A percentile compares a stretch with the other conserved stretches of the same genome.
These are phyloP conservation scores for Sinosuthora webbiana DNA, from an alignment of 2,113 vertebrate species.

Conservation along the genomic window DNA sequence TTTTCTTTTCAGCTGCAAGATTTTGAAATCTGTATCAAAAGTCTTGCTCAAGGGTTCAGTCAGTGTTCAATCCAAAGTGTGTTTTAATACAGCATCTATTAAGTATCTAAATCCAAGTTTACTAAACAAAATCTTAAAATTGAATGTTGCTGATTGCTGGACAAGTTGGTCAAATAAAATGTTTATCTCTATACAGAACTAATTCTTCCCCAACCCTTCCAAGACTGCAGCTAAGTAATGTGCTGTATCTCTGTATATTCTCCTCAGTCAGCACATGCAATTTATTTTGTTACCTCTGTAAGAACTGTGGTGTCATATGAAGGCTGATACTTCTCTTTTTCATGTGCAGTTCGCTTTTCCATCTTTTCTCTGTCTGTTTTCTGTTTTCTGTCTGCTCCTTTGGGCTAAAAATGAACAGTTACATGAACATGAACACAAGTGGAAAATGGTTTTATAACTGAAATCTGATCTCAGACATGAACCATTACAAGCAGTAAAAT, in stretches of 20 bases:
- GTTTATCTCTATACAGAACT: neutral
- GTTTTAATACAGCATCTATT: neutral
- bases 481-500: neutral
- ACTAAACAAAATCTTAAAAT: neutral
- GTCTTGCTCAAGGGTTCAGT: neutral
- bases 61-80: neutral
- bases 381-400: conserved; percentile 85
- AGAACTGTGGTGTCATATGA: conserved; percentile 84
- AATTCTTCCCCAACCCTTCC: neutral
- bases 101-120: neutral
- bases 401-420: conserved; percentile 75
- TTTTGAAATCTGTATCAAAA: conserved; percentile 3
- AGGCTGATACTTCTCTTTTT: conserved; percentile 84
- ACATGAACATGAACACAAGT: neutral
- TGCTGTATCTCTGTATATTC: neutral
- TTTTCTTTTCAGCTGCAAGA: neutral
- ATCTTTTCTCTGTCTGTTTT: conserved; percentile 86
- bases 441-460: neutral
- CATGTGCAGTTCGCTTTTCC: conserved; percentile 82
- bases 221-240: neutral
- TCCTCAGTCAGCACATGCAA: neutral
- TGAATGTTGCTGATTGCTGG: neutral
- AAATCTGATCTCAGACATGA: neutral
- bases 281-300: conserved; percentile 75
- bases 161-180: neutral